A percentile compares a stretch with the other conserved stretches of the same genome.
These are phyloP conservation scores for Chromoteleia sp. DNA, from an alignment of 2,888 invertebrate species.

Conservation along the genomic window DNA sequence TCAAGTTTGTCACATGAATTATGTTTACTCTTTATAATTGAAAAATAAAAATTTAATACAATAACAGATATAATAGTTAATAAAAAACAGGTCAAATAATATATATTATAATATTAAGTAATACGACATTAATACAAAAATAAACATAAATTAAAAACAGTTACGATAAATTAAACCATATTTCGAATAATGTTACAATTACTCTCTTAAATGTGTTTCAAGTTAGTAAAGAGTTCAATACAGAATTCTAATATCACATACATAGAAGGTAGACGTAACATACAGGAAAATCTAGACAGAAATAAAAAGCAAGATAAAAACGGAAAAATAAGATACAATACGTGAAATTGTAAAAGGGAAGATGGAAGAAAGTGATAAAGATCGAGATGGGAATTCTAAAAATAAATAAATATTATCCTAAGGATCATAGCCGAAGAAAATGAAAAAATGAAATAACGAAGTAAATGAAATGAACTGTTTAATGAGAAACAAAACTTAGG, in stretches of 20 bases:
- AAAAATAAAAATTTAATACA: too few species aligned
- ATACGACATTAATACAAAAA: too few species aligned
- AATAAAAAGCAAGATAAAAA: not conserved
- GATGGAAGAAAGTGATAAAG: constrained; percentile 10
- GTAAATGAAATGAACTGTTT: not conserved
- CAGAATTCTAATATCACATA: not conserved
- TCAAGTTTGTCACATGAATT: too few species aligned
- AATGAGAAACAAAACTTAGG: not conserved
- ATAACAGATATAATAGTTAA: too few species aligned
- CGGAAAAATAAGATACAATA: not conserved
- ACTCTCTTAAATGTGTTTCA: too few species aligned
- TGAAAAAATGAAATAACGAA: not conserved
- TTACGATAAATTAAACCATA: too few species aligned
- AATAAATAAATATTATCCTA: not conserved
- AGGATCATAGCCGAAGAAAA: not conserved
- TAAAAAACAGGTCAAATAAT: too few species aligned
- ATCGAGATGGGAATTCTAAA: constrained; percentile 7
- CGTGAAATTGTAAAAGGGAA: constrained; percentile 3
- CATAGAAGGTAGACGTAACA: not conserved
- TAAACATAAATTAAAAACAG: too few species aligned
- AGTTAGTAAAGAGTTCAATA: too few species aligned
- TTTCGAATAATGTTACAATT: too few species aligned
- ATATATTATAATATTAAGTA: too few species aligned
- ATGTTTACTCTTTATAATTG: too few species aligned
- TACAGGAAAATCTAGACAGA: not conserved